A percentile compares a stretch with the other conserved stretches of the same genome.
These are phyloP conservation scores for Pluvianellus socialis DNA, from an alignment of 2,113 vertebrate genomes.

Conservation along the genomic window DNA sequence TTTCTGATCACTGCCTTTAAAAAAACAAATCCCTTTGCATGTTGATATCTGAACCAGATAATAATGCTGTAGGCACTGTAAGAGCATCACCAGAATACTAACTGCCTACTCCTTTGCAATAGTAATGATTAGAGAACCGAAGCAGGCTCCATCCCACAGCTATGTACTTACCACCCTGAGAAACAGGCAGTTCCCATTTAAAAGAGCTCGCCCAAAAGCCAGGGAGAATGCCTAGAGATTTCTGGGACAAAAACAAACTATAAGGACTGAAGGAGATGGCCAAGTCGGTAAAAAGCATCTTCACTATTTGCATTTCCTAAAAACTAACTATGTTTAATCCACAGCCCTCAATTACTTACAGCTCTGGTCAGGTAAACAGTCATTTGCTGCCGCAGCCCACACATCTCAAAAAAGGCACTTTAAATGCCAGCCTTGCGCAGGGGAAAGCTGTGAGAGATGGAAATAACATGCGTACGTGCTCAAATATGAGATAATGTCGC, in stretches of 20 bases:
- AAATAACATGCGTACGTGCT: fast-evolving
- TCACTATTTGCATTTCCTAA: neutral
- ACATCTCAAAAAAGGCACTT: neutral
- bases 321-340: neutral
- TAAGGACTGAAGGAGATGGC: neutral
- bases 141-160: neutral
- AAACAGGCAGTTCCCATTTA: neutral
- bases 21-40: neutral
- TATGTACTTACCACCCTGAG: fast-evolving
- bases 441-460: neutral
- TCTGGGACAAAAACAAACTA: neutral
- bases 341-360: neutral
- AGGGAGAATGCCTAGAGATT: neutral
- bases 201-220: neutral
- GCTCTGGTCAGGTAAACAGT: neutral
- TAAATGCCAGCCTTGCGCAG: neutral
- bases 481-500: neutral
- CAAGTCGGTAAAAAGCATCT: neutral
- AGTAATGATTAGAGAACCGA: neutral
- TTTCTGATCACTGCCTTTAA: neutral
- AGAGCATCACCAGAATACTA: neutral
- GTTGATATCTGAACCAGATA: neutral
- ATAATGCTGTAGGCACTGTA: constrained; percentile 10
- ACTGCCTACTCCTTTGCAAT: neutral
- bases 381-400: neutral